Evolutionary conservation across 2,888 invertebrate species (phyloP), one percentile per base, ranked within the genome.

Genomic region (Cordilura impudica): DNA sequence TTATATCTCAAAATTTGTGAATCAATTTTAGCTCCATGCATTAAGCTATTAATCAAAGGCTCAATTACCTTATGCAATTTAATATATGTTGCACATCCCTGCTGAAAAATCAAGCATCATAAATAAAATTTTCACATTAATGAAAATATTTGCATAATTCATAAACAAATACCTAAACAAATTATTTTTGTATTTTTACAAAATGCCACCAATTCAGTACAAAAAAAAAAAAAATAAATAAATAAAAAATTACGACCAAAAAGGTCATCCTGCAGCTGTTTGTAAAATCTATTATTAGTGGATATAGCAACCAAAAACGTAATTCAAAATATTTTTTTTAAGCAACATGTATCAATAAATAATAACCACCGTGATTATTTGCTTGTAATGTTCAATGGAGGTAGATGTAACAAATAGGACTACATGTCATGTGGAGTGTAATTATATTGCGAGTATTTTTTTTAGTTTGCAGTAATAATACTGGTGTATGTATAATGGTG

Each of bases 261-360:
- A 75, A 75, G 75, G 75, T 69, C 75, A 75, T 49, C 26, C 5
- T 69, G 74, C 74, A 75, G 74, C 74, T 75, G 74, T 29, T 74
- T 14, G 12, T 7, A 43, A 19, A 47, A 26, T 66, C 19, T n/a
- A n/a, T 39, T 39, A n/a, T 39, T 39, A 39, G 35, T 12, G 12
- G 12, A 47, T 39, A 0, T 53, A 35, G 16, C 31, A 60, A n/a
- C 5, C 19, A 56, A 54, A 61, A 35, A 45, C 18, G 19, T 26
- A 61, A 45, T 61, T 61, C 18, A 47, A 29, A 12, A 45, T 23
- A 19, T 31, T 26, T 26, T 39, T 39, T 67, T 51, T 66, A 66
- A 73, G 23, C 54, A 47, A 47, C 74, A 14, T 54, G 60, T 61
- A 54, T 61, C 60, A 61, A 54, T 74, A 67, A 74, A 74, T 67